These are phyloP conservation scores for Mesitornis unicolor DNA, from an alignment of 2,113 vertebrate species.

Conservation along the genomic window DNA sequence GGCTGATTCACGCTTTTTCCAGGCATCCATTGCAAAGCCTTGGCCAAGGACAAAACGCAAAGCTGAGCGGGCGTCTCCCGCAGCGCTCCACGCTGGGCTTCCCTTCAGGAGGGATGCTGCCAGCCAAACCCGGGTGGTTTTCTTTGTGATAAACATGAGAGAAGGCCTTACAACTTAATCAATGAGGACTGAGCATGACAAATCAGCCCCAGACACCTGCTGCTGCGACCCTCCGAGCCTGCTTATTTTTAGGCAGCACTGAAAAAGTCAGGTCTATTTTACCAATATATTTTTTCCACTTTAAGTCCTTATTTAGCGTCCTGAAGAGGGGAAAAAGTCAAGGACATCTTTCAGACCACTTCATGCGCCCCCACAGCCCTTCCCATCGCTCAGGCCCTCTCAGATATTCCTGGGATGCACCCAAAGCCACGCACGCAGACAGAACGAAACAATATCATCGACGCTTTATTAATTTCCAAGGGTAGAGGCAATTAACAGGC, in stretches of 20 bases:
- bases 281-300: background rate
- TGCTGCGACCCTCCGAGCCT: background rate
- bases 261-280: background rate
- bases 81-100: background rate
- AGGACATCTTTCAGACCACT: no score
- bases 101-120: background rate
- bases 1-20: slow-evolving; percentile 18
- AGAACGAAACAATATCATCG: background rate
- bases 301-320: no score
- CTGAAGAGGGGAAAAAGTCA: no score
- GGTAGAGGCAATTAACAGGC: slow-evolving; percentile 7
- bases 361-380: background rate
- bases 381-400: background rate
- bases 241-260: background rate
- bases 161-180: background rate
- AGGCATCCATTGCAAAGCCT: slow-evolving; percentile 35
- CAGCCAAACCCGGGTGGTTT: background rate
- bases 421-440: background rate
- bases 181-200: background rate
- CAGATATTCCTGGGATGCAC: background rate
- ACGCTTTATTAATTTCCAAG: background rate
- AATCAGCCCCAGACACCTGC: background rate
- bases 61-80: slow-evolving; percentile 25
- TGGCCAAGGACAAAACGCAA: slow-evolving; percentile 4
- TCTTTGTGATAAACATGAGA: background rate